Base-by-base conservation (phyloP, 2,888 invertebrate species). In the Tipula vernalis region DNA sequence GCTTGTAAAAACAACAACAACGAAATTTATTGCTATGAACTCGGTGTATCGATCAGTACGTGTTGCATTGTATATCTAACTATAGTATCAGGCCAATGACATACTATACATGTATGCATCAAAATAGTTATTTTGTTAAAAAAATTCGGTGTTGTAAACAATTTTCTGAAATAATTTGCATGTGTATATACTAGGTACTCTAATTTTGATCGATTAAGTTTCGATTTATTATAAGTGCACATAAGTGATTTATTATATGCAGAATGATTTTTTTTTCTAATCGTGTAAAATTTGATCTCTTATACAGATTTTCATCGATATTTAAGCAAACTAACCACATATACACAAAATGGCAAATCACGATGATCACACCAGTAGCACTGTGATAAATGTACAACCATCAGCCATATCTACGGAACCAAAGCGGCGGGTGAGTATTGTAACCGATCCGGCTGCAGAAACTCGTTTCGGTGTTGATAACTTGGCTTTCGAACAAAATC, bases 371-470 rank as follows among this genome's bases (percentile, higher is more conserved):
- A 36, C 3, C 4, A 86, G 41, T 87, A 88, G 88, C n/a, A 83
- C 87, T 8, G 86, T 91, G 91, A 88, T 88, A 10, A 88, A 88
- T 44, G 28, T 87, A 36, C 89, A 88, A 86, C 88, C 88, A 36
- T 28, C 71, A 28, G 71, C 28, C 18, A 87, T 88, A 36, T n/a
- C 87, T 12, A 92, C 92, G 88, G 93, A 93, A 86, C 91, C 91
- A 8, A 94, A 93, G 88, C 91, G 94, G 87, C 93, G 93, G 90
- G 94, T 95, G 13, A 94, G 94, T 89, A 94, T 94, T 88, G 93
- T 93, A 91, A 93, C 94, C 5, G 93, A 94, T 89, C 93, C 92
- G 10, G 90, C 92, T 83, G 88, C 88, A 0, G 90, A 91, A 90
- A 88, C 90, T 15, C 92, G 93, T 88, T 93, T 93, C 88, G 94